Conservation (phyloP, 1,140 invertebrate species). For the Drosophila leontia region DNA sequence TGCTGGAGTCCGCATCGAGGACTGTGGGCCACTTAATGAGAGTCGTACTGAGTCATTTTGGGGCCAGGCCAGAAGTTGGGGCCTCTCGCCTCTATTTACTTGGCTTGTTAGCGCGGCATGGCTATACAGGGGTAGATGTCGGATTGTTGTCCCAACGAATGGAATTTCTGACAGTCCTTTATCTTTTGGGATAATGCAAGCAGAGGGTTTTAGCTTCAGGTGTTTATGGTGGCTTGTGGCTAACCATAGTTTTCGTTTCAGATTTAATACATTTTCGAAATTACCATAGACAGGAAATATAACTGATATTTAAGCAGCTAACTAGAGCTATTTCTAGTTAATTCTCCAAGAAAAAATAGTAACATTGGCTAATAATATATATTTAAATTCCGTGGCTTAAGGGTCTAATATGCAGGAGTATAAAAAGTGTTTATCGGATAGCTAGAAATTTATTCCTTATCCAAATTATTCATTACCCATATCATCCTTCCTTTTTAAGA, state of each 20-base stretch:
- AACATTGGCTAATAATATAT: background rate
- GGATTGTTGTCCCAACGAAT: conserved; percentile 22
- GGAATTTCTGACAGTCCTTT: conserved; percentile 25
- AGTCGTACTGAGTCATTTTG: conserved; percentile 35
- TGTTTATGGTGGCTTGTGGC: conserved; percentile 1
- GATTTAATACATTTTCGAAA: background rate
- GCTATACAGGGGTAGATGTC: conserved; percentile 29
- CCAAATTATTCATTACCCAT: too few relatives aligned
- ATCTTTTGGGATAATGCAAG: conserved; percentile 1
- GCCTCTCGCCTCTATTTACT: conserved; percentile 55
- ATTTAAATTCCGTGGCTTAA: background rate
- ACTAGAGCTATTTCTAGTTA: too few relatives aligned
- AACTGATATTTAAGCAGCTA: too few relatives aligned
- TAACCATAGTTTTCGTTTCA: background rate
- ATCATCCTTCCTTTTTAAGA: too few relatives aligned
- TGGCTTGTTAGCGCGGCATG: conserved; percentile 60
- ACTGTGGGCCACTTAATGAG: conserved; percentile 58
- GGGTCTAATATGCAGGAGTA: too few relatives aligned
- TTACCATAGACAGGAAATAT: background rate
- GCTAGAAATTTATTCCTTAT: too few relatives aligned
- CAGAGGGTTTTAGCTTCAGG: background rate
- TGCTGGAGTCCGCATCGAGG: conserved; percentile 42
- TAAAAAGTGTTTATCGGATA: too few relatives aligned
- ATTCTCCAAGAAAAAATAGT: background rate
- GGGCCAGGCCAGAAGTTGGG: background rate